Conservation (phyloP, 2,797 vertebrate species). For the Onychomys leucogaster region DNA sequence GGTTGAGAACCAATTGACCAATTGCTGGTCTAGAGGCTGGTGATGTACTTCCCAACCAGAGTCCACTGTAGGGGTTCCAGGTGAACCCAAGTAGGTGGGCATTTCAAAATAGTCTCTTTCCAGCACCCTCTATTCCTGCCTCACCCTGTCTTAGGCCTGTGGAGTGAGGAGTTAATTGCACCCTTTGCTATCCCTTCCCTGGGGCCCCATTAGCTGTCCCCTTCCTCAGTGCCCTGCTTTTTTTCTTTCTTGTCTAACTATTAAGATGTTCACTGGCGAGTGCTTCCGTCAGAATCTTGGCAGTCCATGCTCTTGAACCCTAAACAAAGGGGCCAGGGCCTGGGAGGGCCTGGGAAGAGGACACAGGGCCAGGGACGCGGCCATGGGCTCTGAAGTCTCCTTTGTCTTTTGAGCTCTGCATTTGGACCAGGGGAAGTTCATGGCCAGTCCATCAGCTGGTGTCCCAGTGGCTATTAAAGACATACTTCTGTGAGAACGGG, state of each 20-base stretch:
- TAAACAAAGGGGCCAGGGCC: conserved; percentile 70
- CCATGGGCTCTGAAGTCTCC: conserved; percentile 64
- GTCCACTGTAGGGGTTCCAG: neutral
- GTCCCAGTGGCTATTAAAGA: conserved; percentile 71
- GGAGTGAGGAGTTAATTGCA: neutral
- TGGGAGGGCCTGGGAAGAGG: conserved; percentile 77
- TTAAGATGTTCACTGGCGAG: conserved; percentile 66
- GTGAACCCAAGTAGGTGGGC: neutral
- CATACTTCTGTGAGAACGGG: conserved; percentile 76
- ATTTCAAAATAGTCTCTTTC: neutral
- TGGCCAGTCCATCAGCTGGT: conserved; percentile 61
- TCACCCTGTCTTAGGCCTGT: neutral
- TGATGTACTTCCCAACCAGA: fast-evolving
- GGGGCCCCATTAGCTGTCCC: neutral
- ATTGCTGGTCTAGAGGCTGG: neutral
- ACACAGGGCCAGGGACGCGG: neutral
- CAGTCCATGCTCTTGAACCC: conserved; percentile 65
- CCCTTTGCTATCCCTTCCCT: neutral
- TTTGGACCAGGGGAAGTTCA: conserved; percentile 65
- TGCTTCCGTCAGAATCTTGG: conserved; percentile 72
- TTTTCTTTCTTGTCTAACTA: neutral
- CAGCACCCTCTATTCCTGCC: neutral
- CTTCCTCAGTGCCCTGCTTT: neutral
- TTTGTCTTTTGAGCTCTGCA: conserved; percentile 75
- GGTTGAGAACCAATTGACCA: neutral